A percentile compares a stretch with the other conserved stretches of the same genome.
phyloP scores from a whole-genome alignment of 2,888 invertebrate genomes.

The Clitarchus hookeri region DNA sequence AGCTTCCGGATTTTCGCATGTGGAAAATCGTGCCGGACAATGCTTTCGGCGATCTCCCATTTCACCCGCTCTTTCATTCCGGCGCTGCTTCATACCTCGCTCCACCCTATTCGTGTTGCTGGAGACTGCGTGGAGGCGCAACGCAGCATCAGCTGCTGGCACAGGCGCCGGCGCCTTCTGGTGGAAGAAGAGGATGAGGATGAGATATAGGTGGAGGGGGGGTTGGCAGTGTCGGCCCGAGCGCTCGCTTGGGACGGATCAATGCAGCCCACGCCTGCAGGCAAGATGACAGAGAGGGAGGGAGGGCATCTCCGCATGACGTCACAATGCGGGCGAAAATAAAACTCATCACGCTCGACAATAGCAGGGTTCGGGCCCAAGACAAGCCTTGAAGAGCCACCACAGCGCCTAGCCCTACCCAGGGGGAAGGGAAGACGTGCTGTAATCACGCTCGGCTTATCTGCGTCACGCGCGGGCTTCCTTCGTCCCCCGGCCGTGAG shows the following conservation, averaged over 20 bases:
- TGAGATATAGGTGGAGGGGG: neutral
- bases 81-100: too few species aligned
- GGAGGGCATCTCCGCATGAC: neutral
- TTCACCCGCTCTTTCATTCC: too few species aligned
- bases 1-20: too few species aligned
- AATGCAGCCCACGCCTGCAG: neutral
- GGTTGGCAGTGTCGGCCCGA: neutral
- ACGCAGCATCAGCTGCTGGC: neutral
- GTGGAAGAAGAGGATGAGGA: too few species aligned
- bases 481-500: neutral
- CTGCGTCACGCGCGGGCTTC: neutral
- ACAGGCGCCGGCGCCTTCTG: neutral
- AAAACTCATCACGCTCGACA: constrained; percentile 7
- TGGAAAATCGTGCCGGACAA: too few species aligned
- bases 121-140: too few species aligned
- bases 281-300: neutral
- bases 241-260: neutral
- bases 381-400: neutral
- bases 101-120: too few species aligned
- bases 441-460: neutral
- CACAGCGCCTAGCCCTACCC: neutral
- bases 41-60: too few species aligned
- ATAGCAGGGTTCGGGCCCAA: neutral
- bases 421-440: neutral
- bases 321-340: constrained; percentile 14